phyloP scores from a whole-genome alignment of 1,140 invertebrate genomes.

The Bombus picipes region DNA sequence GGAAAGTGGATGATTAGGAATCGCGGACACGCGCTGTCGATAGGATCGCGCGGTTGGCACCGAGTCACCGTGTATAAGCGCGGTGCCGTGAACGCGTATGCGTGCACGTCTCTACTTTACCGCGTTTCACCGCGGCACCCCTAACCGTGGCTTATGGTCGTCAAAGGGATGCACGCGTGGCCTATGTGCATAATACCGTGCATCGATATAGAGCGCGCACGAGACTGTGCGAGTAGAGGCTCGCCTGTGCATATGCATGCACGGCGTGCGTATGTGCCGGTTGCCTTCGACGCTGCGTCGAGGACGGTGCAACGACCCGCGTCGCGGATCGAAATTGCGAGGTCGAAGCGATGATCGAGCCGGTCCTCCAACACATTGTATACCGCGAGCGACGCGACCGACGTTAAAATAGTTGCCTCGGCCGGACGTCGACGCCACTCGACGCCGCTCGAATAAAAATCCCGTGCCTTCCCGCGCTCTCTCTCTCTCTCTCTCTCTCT shows the following conservation, averaged over 20 bases:
- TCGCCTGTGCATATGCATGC: conserved; percentile 36
- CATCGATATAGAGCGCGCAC: conserved; percentile 55
- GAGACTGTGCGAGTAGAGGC: not conserved
- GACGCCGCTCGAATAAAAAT: conserved; percentile 43
- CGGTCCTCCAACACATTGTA: conserved; percentile 62
- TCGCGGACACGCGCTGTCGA: not conserved
- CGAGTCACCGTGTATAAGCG: conserved; percentile 40
- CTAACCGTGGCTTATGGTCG: conserved; percentile 73
- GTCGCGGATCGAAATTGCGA: conserved; percentile 70
- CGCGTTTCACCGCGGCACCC: conserved; percentile 68
- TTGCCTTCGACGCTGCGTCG: conserved; percentile 67
- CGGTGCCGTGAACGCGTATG: conserved; percentile 42
- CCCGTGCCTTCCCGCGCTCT: not conserved
- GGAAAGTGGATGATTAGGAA: not conserved
- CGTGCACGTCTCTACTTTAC: conserved; percentile 52
- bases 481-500: not conserved
- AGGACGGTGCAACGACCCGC: conserved; percentile 69
- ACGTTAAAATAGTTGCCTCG: conserved; percentile 57
- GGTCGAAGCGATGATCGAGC: conserved; percentile 65
- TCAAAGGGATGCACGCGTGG: conserved; percentile 75
- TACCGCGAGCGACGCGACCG: conserved; percentile 53
- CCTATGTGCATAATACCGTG: conserved; percentile 70
- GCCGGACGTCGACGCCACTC: conserved; percentile 32
- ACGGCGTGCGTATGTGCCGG: conserved; percentile 3
- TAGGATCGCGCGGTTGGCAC: not conserved